phyloP scores from a whole-genome alignment of 2,888 invertebrate species.

The Epicampocera succincta region DNA sequence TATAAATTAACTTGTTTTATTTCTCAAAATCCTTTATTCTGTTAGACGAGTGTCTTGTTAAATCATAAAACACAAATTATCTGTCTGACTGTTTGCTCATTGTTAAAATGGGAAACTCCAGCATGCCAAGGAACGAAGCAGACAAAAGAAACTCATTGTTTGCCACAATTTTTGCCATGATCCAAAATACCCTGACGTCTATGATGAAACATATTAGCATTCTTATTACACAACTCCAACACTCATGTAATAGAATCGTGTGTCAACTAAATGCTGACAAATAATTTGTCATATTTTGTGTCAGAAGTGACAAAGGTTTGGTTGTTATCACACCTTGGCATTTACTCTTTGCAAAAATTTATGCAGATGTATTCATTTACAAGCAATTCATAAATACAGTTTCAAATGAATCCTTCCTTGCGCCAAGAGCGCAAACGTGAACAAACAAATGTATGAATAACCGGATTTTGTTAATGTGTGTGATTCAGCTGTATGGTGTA shows the following conservation, averaged over 20 bases:
- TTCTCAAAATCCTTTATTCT: constrained; percentile 28
- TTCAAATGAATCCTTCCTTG: neutral
- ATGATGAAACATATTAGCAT: too few relatives aligned
- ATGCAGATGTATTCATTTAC: constrained; percentile 47
- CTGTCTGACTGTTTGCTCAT: too few relatives aligned
- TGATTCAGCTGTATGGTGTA: constrained; percentile 28
- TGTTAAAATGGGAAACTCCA: too few relatives aligned
- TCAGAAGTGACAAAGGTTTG: constrained; percentile 64
- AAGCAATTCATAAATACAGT: constrained; percentile 13
- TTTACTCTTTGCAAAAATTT: constrained; percentile 53
- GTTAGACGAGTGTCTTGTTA: constrained; percentile 35
- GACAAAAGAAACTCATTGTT: too few relatives aligned
- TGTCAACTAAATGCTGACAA: constrained; percentile 66
- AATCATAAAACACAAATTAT: constrained; percentile 26
- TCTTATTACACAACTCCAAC: too few relatives aligned
- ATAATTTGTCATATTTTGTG: constrained; percentile 68
- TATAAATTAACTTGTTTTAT: constrained; percentile 57
- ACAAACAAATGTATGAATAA: constrained; percentile 9
- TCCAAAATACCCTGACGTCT: too few relatives aligned
- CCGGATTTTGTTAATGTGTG: neutral
- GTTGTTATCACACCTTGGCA: constrained; percentile 64
- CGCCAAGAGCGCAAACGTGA: neutral
- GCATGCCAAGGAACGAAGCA: too few relatives aligned
- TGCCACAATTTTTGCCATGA: too few relatives aligned
- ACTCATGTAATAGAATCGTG: constrained; percentile 24